Conservation (phyloP, 2,113 vertebrate species). For the Cyrtonyx montezumae region DNA sequence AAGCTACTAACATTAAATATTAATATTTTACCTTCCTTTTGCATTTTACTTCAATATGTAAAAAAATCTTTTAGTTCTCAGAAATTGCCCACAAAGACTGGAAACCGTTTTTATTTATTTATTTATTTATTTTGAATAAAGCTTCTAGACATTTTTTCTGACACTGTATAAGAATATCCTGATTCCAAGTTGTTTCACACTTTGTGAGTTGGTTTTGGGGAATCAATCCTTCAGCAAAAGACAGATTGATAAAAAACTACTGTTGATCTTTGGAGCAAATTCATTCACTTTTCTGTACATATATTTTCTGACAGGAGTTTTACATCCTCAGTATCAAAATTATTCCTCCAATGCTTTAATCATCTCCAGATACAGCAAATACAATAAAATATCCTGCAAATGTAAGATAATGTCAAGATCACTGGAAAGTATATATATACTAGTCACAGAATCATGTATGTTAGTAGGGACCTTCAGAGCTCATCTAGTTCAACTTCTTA, state of each 20-base stretch:
- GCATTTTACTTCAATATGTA: background rate
- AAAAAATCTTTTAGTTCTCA: background rate
- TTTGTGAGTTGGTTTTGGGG: background rate
- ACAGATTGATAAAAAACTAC: background rate
- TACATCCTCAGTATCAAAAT: background rate
- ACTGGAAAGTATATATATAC: too few species aligned
- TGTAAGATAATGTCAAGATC: too few species aligned
- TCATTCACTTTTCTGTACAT: background rate
- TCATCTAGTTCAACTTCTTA: too few species aligned
- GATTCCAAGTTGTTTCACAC: background rate
- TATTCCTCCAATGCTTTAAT: background rate
- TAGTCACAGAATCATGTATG: too few species aligned
- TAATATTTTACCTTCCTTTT: background rate
- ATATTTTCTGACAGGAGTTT: background rate
- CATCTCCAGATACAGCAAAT: background rate
- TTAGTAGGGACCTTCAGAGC: too few species aligned
- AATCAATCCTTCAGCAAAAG: background rate
- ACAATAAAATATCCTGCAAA: too few species aligned
- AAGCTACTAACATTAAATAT: conserved; percentile 17
- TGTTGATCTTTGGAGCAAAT: background rate
- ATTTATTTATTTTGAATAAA: background rate
- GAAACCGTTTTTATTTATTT: accelerated
- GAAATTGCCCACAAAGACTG: background rate
- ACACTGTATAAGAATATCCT: background rate
- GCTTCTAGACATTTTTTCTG: background rate